A percentile compares a stretch with the other conserved stretches of the same genome.
phyloP scores from a whole-genome alignment of 2,113 vertebrate species.

The Macquaria ambigua region DNA sequence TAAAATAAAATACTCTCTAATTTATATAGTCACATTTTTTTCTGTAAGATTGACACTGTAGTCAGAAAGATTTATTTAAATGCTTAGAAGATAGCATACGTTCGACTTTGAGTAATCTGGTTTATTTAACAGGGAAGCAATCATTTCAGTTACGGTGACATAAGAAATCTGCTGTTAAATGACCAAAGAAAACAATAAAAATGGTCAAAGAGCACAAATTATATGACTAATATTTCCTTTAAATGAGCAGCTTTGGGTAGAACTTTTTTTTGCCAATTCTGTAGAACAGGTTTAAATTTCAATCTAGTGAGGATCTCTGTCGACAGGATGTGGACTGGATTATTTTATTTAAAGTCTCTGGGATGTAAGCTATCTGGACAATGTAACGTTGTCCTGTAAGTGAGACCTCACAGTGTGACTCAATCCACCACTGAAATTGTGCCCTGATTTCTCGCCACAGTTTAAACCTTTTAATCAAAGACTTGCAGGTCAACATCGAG shows the following conservation, averaged over 20 bases:
- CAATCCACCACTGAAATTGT: not conserved
- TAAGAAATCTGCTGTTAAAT: not conserved
- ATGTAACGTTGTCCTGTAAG: constrained; percentile 2
- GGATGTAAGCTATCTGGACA: not conserved
- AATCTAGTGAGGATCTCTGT: not conserved
- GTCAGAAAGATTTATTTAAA: not conserved
- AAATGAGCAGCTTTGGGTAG: too few species aligned
- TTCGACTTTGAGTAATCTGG: not conserved
- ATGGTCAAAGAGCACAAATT: not conserved
- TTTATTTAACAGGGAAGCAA: not conserved
- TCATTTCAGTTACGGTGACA: too few species aligned
- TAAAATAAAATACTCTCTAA: too few species aligned
- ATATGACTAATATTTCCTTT: not conserved
- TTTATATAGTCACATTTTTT: not conserved
- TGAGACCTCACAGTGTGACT: constrained; percentile 14
- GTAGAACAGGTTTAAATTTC: not conserved
- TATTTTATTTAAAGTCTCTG: not conserved
- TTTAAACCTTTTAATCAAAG: constrained; percentile 37
- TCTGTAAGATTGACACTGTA: not conserved
- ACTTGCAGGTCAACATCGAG: not conserved
- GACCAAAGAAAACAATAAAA: not conserved
- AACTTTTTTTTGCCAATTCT: too few species aligned
- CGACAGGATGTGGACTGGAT: not conserved
- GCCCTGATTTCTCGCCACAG: constrained; percentile 3
- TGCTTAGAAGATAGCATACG: not conserved